Evolutionary conservation across 2,797 vertebrate genomes (phyloP).

Genomic region (Cynopterus sphinx): DNA sequence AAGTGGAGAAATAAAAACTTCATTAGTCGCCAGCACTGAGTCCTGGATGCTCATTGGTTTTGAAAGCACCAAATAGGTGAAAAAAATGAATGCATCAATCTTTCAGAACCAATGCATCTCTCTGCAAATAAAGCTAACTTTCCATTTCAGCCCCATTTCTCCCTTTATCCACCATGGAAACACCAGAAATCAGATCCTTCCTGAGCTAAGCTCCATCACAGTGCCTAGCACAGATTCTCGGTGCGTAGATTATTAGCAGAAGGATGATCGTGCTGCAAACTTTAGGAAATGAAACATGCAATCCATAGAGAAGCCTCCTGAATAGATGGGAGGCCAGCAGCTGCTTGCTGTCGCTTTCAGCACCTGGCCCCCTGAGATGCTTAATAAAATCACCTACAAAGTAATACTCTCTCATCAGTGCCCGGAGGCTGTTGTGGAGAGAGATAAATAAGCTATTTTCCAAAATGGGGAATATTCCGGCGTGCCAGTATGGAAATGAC

Average conservation of each 20-base stretch:
- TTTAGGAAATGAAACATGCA: slow-evolving; percentile 52
- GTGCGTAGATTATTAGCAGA: slow-evolving; percentile 62
- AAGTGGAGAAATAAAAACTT: slow-evolving; percentile 74
- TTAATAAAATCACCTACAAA: slow-evolving; percentile 75
- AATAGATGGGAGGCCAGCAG: slow-evolving; percentile 63
- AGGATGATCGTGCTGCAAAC: slow-evolving; percentile 43
- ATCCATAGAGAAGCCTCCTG: slow-evolving; percentile 43
- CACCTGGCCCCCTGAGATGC: slow-evolving; percentile 70
- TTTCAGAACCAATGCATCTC: slow-evolving; percentile 70
- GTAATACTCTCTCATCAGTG: slow-evolving; percentile 71
- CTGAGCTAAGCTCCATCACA: slow-evolving; percentile 18
- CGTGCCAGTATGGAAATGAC: slow-evolving; percentile 73
- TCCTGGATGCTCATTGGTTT: slow-evolving; percentile 73
- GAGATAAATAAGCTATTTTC: slow-evolving; percentile 78
- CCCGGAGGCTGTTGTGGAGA: slow-evolving; percentile 61
- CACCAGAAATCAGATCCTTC: slow-evolving; percentile 39
- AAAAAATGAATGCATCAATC: slow-evolving; percentile 76
- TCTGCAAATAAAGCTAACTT: slow-evolving; percentile 68
- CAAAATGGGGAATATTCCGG: slow-evolving; percentile 60
- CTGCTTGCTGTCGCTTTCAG: slow-evolving; percentile 69
- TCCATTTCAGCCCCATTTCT: slow-evolving; percentile 64
- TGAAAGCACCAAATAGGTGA: slow-evolving; percentile 75
- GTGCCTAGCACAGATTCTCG: slow-evolving; percentile 21
- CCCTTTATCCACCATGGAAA: slow-evolving; percentile 40
- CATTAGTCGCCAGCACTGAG: slow-evolving; percentile 64